These are phyloP conservation scores for Sternarchorhynchus goeldii DNA, from an alignment of 2,797 vertebrate species.

Conservation along the genomic window DNA sequence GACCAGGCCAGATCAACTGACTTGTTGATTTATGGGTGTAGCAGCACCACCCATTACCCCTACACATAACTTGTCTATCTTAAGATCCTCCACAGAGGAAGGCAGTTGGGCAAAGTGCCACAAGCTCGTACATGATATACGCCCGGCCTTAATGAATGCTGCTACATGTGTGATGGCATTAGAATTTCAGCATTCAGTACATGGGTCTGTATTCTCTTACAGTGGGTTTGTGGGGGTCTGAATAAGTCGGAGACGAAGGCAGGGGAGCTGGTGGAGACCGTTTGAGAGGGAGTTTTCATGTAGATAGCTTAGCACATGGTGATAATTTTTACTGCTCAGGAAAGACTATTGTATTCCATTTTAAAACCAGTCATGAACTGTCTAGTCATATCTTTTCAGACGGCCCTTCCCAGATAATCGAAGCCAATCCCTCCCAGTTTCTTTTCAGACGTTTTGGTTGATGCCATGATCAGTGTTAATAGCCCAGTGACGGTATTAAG, in stretches of 20 bases:
- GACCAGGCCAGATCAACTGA: conserved; percentile 29
- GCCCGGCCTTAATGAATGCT: conserved; percentile 35
- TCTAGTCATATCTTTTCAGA: not conserved
- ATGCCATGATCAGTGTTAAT: not conserved
- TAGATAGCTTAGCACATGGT: too few relatives aligned
- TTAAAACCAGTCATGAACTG: not conserved
- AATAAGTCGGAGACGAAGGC: too few relatives aligned
- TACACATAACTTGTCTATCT: conserved; percentile 36
- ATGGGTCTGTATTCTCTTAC: not conserved
- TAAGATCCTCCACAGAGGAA: conserved; percentile 20
- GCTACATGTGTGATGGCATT: conserved; percentile 21
- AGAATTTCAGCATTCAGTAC: conserved; percentile 7
- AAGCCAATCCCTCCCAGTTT: not conserved
- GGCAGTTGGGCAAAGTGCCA: conserved; percentile 7
- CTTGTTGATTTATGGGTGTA: conserved; percentile 43
- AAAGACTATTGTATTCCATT: not conserved
- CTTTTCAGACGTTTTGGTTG: not conserved
- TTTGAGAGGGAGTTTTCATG: not conserved
- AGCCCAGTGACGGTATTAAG: not conserved
- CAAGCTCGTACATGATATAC: conserved; percentile 18
- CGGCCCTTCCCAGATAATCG: not conserved
- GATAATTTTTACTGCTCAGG: conserved; percentile 5
- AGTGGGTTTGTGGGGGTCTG: not conserved
- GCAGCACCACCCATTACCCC: conserved; percentile 24
- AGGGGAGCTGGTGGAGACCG: not conserved